Evolutionary conservation across 1,140 invertebrate genomes (phyloP).

Genomic region (Polypedilum vanderplanki): DNA sequence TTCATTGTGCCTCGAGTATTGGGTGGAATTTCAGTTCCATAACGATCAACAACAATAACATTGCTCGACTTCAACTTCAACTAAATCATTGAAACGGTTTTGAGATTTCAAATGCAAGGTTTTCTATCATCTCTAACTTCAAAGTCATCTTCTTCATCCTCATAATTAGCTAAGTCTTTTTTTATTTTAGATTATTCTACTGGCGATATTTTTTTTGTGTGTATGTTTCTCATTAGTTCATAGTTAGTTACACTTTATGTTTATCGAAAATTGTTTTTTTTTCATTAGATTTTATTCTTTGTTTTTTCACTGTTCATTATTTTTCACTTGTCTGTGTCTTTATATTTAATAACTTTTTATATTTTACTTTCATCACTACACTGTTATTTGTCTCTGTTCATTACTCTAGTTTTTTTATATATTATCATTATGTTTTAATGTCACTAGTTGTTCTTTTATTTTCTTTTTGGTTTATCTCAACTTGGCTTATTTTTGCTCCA

Average conservation of each 20-base stretch:
- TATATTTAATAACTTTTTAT: background rate
- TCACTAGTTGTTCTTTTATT: conserved; percentile 5
- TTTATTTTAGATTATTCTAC: conserved; percentile 28
- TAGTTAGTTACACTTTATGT: background rate
- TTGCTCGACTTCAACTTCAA: conserved; percentile 43
- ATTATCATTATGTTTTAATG: background rate
- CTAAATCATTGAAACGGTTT: conserved; percentile 33
- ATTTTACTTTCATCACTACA: background rate
- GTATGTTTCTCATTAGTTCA: background rate
- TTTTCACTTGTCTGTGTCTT: background rate
- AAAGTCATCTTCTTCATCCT: conserved; percentile 30
- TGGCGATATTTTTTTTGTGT: conserved; percentile 13
- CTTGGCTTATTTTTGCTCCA: conserved; percentile 27
- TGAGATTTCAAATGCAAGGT: background rate
- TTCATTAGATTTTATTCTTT: background rate
- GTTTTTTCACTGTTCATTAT: background rate
- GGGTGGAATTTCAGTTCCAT: conserved; percentile 70
- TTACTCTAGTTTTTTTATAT: too few species aligned
- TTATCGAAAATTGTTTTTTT: background rate
- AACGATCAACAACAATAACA: conserved; percentile 79
- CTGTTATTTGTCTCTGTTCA: background rate
- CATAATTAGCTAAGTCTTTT: conserved; percentile 33
- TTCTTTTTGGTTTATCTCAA: conserved; percentile 14
- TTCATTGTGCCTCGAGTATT: conserved; percentile 53
- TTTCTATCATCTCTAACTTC: conserved; percentile 2